phyloP scores from a whole-genome alignment of 2,113 vertebrate genomes.

The Nipponia nippon region DNA sequence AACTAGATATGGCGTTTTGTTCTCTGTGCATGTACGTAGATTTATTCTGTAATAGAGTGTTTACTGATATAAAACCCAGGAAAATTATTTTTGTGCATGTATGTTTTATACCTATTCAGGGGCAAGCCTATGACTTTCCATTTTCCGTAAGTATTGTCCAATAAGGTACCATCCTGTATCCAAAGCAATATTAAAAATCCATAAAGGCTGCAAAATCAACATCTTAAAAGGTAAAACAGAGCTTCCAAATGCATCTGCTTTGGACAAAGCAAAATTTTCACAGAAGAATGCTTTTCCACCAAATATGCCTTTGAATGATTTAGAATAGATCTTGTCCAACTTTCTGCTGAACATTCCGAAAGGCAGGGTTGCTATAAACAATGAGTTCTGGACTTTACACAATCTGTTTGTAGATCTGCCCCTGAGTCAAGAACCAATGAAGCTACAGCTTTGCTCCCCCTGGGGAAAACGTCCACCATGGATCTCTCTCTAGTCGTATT shows the following conservation, averaged over 20 bases:
- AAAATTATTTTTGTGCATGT: background rate
- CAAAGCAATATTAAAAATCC: background rate
- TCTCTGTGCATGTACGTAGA: fast-evolving
- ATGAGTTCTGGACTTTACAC: background rate
- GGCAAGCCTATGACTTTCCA: background rate
- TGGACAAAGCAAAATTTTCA: background rate
- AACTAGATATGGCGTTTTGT: fast-evolving
- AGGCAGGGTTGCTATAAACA: background rate
- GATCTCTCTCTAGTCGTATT: background rate
- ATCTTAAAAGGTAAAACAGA: background rate
- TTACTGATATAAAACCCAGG: background rate
- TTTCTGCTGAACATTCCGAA: background rate
- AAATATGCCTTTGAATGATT: background rate
- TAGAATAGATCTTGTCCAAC: background rate
- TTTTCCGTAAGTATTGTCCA: background rate
- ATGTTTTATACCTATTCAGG: background rate
- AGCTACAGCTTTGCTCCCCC: background rate
- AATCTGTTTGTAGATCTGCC: background rate
- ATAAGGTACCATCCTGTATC: background rate
- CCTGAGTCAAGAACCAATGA: background rate
- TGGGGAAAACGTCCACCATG: fast-evolving
- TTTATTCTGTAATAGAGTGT: background rate
- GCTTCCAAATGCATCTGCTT: background rate
- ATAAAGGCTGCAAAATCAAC: background rate
- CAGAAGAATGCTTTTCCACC: background rate